Percentiles rank a stretch among this genome's conserved stretches.
Evolutionary conservation across 2,888 invertebrate genomes (phyloP).

Genomic region (Pandemis heparana): DNA sequence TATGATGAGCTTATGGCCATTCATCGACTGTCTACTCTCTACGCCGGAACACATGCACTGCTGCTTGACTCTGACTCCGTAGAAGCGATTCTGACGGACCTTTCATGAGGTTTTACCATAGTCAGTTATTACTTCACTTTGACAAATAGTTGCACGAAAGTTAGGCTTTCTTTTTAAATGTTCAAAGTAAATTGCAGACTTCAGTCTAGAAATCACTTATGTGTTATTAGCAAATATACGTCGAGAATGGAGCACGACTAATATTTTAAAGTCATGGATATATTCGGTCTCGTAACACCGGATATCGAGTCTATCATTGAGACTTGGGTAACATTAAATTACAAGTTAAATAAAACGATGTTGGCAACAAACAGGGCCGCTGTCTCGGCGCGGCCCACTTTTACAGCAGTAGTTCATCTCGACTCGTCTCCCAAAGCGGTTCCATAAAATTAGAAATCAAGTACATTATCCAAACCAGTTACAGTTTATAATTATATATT

Average conservation of each 20-base stretch:
- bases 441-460: slow-evolving; percentile 42
- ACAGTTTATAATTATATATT: slow-evolving; percentile 31
- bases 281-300: background rate
- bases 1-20: no score
- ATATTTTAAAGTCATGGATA: slow-evolving; percentile 7
- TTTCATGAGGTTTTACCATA: no score
- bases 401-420: slow-evolving; percentile 26
- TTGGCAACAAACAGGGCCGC: background rate
- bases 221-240: background rate
- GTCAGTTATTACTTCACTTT: no score
- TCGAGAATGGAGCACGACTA: background rate
- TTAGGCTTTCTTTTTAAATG: background rate
- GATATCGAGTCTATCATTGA: slow-evolving; percentile 8
- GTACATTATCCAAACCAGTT: slow-evolving; percentile 36
- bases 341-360: slow-evolving; percentile 5
- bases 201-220: background rate
- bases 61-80: no score
- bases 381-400: slow-evolving; percentile 22
- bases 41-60: no score
- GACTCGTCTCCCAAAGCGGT: slow-evolving; percentile 22
- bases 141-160: no score
- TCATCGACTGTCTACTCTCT: no score
- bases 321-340: slow-evolving; percentile 3
- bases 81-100: no score
- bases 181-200: background rate